Conservation (phyloP, 2,888 invertebrate species). For the Tipula helvola region DNA sequence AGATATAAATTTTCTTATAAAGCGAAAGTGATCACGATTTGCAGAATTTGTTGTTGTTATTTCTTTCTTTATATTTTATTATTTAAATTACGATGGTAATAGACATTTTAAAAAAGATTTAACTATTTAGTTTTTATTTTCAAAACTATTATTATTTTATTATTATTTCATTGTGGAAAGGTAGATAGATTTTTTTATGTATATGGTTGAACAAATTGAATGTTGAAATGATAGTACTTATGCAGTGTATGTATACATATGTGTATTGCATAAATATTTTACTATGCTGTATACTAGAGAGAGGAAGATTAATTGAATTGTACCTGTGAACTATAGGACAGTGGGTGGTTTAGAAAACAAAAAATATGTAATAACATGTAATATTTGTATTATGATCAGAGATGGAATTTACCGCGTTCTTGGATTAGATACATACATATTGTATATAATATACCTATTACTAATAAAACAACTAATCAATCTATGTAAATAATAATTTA, state of each 20-base stretch:
- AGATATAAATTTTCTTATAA: background rate
- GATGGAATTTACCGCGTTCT: background rate
- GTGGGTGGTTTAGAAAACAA: background rate
- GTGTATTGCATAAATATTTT: background rate
- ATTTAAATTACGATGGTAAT: conserved; percentile 4
- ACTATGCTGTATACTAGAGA: background rate
- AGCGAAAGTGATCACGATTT: conserved; percentile 4
- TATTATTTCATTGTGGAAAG: background rate
- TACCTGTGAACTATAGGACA: conserved; percentile 4
- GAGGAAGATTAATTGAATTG: background rate
- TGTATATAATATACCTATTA: background rate
- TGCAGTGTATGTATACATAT: background rate
- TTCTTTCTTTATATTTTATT: background rate
- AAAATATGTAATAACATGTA: background rate
- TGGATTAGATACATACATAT: background rate
- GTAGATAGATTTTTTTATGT: background rate
- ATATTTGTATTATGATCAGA: background rate
- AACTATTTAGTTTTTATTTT: background rate
- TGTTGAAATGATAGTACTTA: background rate
- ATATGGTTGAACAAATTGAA: background rate
- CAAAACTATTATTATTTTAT: background rate
- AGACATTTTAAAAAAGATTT: background rate
- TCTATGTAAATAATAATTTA: background rate
- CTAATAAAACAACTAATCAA: background rate
- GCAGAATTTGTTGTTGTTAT: background rate